Evolutionary conservation across 2,113 vertebrate genomes (phyloP), one percentile per base, ranked within the genome.

Genomic region (Hystrix cristata): DNA sequence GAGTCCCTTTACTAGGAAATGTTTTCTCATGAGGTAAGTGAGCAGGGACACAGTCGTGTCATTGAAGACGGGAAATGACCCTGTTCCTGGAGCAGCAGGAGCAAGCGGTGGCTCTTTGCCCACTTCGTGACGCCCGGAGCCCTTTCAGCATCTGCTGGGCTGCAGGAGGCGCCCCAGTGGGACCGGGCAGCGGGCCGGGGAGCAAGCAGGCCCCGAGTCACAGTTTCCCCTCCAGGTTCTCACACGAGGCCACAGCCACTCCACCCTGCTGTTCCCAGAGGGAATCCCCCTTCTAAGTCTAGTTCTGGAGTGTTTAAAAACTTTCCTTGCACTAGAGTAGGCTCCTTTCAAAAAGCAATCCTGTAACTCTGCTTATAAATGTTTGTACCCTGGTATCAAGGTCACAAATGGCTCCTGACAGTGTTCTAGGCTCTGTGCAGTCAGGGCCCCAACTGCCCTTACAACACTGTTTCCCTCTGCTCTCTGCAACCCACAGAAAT

Each of bases 291-390:
- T 72, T 38, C 15, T 60, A 16, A 53, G 12, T 69, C 38, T 34
- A 29, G 12, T 18, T 57, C 21, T 34, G 31, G 12, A 46, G 5
- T 88, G 31, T 69, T 86, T 46, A 80, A 48, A 76, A 84, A 69
- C 1, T 6, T 69, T 89, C 72, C 21, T 60, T 69, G 72, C n/a
- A 60, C 46, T 34, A 79, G 38, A 34, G 7, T 60, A 3, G 51
- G 12, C 92, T 89, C 90, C 76, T 38, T 91, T 64, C 14, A 62
- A 46, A 43, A 86, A 64, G 46, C 48, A 13, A 69, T 59, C 43
- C 21, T 34, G 3, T 86, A 55, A 72, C 38, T 81, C 3, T n/a
- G n/a, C 14, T 55, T 87, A 4, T n/a, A 82, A 78, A 31, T 19
- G 18, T 62, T 69, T 87, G 14, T 38, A 29, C 25, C 9, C 21